Evolutionary conservation across 1,140 invertebrate species (phyloP), one percentile per base, ranked within the genome.

Genomic region (Drosophila pseudoobscura): DNA sequence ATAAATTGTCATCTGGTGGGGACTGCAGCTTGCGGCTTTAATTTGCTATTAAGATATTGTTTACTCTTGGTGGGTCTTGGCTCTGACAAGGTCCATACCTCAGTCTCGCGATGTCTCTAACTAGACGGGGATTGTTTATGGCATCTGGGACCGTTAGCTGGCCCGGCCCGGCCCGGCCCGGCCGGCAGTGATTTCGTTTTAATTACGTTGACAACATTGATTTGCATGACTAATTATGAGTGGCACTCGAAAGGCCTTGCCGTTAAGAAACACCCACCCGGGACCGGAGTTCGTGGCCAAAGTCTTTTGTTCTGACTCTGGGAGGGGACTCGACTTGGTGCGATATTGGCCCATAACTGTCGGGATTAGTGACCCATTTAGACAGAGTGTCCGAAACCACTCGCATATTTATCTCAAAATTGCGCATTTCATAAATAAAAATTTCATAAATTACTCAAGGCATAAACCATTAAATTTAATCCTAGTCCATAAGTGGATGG

Each of bases 381-480:
- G 70, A 73, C 41, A 29, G 17, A 17, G 66, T 22, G 41, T n/a
- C 17, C 55, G 24, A 56, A 47, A 60, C 44, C 22, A 59, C 71
- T 69, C 63, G 63, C 66, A 74, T 74, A 53, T 74, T 53, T 65
- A 74, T 52, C 35, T 65, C 49, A 47, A 62, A 65, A 79, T 64
- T 84, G 77, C 80, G 80, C 80, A 85, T 84, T 80, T 85, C 63
- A 77, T 84, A 87, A 84, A 84, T 84, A 84, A 85, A 84, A 80
- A 74, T 49, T 39, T 57, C 8, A 84, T 84, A 80, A 84, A 85
- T 84, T 77, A 80, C 26, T 35, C 2, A 31, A 31, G 7, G 35
- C 41, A 45, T 44, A 53, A 22, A 63, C 26, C 53, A 74, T 53
- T 74, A 64, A 73, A 64, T 50, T 78, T 72, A 73, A 62, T 77